Conservation (phyloP, 53 echinoderm and acorn worm species). For the Echinometra lucunter region DNA sequence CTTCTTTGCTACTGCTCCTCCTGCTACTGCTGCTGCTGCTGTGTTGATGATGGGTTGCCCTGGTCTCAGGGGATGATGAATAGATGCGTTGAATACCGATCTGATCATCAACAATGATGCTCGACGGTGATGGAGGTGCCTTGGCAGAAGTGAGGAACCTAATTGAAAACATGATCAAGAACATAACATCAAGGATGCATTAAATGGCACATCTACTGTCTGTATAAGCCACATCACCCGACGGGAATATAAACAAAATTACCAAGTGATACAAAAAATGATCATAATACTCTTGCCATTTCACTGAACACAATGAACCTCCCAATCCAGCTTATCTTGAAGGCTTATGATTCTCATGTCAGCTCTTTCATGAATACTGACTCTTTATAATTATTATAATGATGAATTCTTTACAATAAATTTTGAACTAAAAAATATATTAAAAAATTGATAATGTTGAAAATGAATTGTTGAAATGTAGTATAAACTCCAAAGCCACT, state of each 20-base stretch:
- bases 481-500: no score
- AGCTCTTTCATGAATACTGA: background rate
- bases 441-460: no score
- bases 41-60: background rate
- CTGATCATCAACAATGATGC: conserved; percentile 39
- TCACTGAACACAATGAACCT: background rate
- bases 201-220: conserved; percentile 27
- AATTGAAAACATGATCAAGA: conserved; percentile 46
- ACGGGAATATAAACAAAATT: background rate
- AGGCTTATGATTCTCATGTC: background rate
- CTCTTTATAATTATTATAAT: background rate
- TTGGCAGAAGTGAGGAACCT: background rate
- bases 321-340: background rate
- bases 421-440: no score
- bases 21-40: background rate
- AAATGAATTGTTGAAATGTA: no score
- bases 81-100: conserved; percentile 59
- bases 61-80: conserved; percentile 37
- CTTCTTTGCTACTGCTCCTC: background rate
- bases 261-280: background rate
- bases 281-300: background rate
- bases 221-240: background rate
- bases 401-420: no score
- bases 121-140: background rate
- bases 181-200: background rate